Percentiles rank a stretch among this genome's conserved stretches.
Conservation (phyloP, 1,140 invertebrate species). For the Heliothis virescens region DNA sequence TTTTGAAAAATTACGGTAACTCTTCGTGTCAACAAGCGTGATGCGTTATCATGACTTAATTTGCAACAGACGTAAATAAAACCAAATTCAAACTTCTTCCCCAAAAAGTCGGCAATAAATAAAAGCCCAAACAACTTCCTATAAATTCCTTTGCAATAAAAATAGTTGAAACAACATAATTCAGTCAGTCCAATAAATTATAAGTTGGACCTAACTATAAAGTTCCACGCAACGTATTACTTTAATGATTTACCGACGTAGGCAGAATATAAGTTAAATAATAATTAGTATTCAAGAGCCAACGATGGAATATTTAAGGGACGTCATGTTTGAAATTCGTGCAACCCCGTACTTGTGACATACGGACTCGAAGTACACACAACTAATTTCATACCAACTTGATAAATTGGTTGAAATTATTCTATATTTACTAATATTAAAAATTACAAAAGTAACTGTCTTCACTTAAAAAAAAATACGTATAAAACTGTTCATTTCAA, state of each 20-base stretch:
- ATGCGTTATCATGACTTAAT: no score
- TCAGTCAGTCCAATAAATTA: conserved; percentile 41
- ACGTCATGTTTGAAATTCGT: conserved; percentile 58
- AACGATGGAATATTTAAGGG: conserved; percentile 57
- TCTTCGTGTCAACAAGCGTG: no score
- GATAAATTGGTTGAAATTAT: no score
- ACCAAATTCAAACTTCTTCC: background rate
- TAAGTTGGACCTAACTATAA: conserved; percentile 31
- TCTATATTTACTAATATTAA: no score
- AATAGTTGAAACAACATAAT: conserved; percentile 43
- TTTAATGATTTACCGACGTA: conserved; percentile 52
- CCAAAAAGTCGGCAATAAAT: background rate
- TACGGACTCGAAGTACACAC: background rate
- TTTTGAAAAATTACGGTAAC: no score
- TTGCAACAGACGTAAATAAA: no score
- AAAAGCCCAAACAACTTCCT: background rate
- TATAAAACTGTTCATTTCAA: no score
- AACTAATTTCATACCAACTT: background rate
- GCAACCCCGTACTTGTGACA: conserved; percentile 42
- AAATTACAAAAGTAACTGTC: no score
- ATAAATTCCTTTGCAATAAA: conserved; percentile 19
- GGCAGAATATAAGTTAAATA: conserved; percentile 56
- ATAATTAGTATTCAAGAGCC: conserved; percentile 66
- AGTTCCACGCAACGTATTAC: conserved; percentile 50
- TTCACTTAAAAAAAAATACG: no score